Conservation (phyloP, 2,797 vertebrate species). For the Iguana delicatissima region DNA sequence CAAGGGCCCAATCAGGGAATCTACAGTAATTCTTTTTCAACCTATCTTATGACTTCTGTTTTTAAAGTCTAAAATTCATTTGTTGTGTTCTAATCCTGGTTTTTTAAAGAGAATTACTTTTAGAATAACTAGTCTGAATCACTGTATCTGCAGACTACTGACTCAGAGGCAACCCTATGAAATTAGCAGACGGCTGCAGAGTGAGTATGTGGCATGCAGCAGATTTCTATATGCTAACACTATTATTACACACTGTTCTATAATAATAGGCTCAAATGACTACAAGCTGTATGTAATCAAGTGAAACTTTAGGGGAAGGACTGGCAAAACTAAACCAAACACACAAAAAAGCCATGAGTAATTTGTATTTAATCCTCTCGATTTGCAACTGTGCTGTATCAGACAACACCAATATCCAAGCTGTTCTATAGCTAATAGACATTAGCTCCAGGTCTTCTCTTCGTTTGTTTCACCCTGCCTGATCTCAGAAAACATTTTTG, state of each 20-base stretch:
- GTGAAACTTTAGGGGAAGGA: conserved; percentile 36
- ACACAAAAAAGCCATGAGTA: conserved; percentile 53
- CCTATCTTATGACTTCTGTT: background rate
- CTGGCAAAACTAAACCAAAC: conserved; percentile 58
- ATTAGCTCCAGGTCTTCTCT: conserved; percentile 31
- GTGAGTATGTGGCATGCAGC: background rate
- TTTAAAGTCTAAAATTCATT: conserved; percentile 30
- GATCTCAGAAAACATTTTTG: conserved; percentile 39
- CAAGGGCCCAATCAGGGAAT: background rate
- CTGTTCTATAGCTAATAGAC: conserved; percentile 31
- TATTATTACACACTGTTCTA: conserved; percentile 41
- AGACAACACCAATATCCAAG: conserved; percentile 45
- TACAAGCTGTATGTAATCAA: conserved; percentile 51
- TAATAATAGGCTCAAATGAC: conserved; percentile 45
- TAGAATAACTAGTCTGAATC: background rate
- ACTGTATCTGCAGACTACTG: background rate
- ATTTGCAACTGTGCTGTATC: conserved; percentile 33
- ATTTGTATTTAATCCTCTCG: conserved; percentile 48
- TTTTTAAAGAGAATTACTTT: background rate
- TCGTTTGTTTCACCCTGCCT: conserved; percentile 43
- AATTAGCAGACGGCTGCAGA: conserved; percentile 21
- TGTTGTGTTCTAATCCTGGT: background rate
- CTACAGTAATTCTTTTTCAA: background rate
- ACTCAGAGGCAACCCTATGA: conserved; percentile 44
- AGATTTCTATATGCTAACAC: conserved; percentile 40